Evolutionary conservation across 2,888 invertebrate species (phyloP), one percentile per base, ranked within the genome.

Genomic region (Bursaphelenchus okinawaensis): DNA sequence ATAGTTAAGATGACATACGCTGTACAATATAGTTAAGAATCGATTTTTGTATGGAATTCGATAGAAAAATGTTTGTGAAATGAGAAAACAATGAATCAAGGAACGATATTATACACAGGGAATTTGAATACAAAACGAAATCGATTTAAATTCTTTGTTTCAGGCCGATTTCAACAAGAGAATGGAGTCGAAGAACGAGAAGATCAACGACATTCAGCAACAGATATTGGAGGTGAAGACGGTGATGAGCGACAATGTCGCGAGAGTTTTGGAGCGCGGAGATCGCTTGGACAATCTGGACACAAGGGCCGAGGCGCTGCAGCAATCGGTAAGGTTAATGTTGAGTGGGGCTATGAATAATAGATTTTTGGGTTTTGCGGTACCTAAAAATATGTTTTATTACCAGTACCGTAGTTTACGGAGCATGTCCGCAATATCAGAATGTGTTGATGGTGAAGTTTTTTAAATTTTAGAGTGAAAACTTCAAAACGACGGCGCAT

Each of bases 241-340:
- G n/a, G 72, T 81, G 40, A 81, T 81, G 81, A 68, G 73, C 4
- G 70, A 76, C 20, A 81, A 81, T 68, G 76, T 81, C 57, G 71
- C 73, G 29, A 64, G 75, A 23, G 72, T 81, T 23, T 68, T 82
- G 72, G 78, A 78, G 52, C 65, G 81, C 22, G 81, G 80, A 8
- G 82, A 80, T 22, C 73, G 75, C 6, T 63, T 81, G 58, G 82
- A 82, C 8, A 75, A 77, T 55, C 69, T 81, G 56, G 74, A 76
- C 24, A 51, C 65, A 19, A 62, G 78, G 22, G 73, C 75, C 4
- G 76, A 71, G 20, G 72, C 73, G 12, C 64, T 81, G 55, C 68
- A 74, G 31, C 63, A 68, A 19, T 75, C 76, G 63, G 77, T 77
- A 29, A 60, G 68, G 40, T 12, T 40, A 40, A 40, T 40, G 6